Base-by-base conservation (phyloP, 2,797 vertebrate genomes). In the Scleropages formosus region DNA sequence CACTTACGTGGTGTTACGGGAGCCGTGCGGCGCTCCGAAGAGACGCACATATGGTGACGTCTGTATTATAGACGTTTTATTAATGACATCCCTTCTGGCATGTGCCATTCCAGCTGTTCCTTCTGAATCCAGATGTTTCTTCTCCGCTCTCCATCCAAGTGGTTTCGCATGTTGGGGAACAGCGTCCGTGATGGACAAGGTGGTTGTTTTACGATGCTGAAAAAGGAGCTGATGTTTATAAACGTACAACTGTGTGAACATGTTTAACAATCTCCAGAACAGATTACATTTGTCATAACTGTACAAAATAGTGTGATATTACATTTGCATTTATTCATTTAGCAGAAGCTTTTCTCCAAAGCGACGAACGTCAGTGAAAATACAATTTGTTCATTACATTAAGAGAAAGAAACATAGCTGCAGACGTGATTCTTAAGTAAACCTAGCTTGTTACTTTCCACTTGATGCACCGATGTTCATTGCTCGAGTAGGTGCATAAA, bases 31-130 rank as follows among this genome's bases (percentile, higher is more conserved):
- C 26, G 27, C 62, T 64, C 24, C n/a, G 26, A 27, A 4, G 63
- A 39, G 31, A 8, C 63, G 15, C 12, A 39, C 31, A 39, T 39
- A 39, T 39, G 66, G 39, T 67, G n/a, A 68, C 8, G 31, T 49
- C 44, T 10, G 44, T 44, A 6, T 8, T 16, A 15, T 18, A 1
- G 46, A 68, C 44, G 16, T 46, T 15, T 51, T 46, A 24, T 24
- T 13, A 49, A 20, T 7, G 46, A 16, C 0, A 39, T 1, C 9
- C 0, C n/a, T 47, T 47, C 31, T 49, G 56, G 27, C 15, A 18
- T 49, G 44, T 47, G 74, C 53, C 64, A 12, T 16, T 58, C 27
- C 63, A 39, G 47, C n/a, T 58, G n/a, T 58, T 75, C 26, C 22
- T 11, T 27, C 26, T 12, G 12, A 31, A 9, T 18, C 47, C 62